Evolutionary conservation across 2,888 invertebrate genomes (phyloP).

Genomic region (Caenorhabditis becei): DNA sequence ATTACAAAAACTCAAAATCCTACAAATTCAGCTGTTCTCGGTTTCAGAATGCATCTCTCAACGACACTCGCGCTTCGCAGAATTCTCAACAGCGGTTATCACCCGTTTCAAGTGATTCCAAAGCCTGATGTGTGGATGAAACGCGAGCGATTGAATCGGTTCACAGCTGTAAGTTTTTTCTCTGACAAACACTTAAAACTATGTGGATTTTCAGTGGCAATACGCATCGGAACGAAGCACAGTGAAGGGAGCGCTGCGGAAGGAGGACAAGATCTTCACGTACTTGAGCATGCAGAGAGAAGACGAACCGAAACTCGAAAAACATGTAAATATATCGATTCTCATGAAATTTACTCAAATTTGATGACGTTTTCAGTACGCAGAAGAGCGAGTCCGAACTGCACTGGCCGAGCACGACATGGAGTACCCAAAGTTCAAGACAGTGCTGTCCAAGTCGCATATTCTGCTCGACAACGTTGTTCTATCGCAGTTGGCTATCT

Average conservation of each 20-base stretch:
- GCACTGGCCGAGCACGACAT: constrained; percentile 77
- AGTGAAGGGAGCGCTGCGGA: constrained; percentile 73
- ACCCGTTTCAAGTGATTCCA: constrained; percentile 78
- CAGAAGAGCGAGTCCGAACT: constrained; percentile 75
- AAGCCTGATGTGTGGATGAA: constrained; percentile 78
- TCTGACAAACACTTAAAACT: constrained; percentile 4
- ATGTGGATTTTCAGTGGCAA: constrained; percentile 78
- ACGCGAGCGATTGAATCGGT: constrained; percentile 75
- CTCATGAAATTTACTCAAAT: not conserved
- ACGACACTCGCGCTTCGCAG: constrained; percentile 69
- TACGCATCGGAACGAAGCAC: constrained; percentile 75
- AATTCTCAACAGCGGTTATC: constrained; percentile 77
- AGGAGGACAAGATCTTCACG: constrained; percentile 77
- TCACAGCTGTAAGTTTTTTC: constrained; percentile 74
- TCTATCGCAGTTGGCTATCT: constrained; percentile 79
- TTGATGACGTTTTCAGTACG: constrained; percentile 65
- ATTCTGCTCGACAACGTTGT: constrained; percentile 78
- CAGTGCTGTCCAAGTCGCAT: constrained; percentile 76
- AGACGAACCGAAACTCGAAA: constrained; percentile 73
- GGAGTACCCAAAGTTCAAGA: constrained; percentile 76
- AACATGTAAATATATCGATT: constrained; percentile 65
- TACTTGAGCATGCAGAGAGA: constrained; percentile 79
- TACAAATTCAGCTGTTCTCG: too few relatives aligned
- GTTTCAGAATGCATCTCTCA: constrained; percentile 57
- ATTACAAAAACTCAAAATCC: too few relatives aligned